Percentiles rank a stretch among this genome's conserved stretches.
These are phyloP conservation scores for Acrocephalus scirpaceus DNA, from an alignment of 2,797 vertebrate genomes.

Conservation along the genomic window DNA sequence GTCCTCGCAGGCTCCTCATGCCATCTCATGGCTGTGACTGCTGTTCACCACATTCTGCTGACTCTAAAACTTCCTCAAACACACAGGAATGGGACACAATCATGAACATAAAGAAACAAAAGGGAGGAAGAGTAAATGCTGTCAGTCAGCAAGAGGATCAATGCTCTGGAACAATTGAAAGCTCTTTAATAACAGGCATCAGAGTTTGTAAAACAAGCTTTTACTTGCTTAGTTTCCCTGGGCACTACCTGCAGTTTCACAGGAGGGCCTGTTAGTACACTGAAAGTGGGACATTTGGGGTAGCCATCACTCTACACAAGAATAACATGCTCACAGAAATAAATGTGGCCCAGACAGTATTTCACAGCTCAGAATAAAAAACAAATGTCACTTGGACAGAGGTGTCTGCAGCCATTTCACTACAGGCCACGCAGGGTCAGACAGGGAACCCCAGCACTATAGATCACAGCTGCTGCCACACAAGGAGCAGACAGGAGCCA, in stretches of 20 bases:
- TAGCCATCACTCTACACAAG: neutral
- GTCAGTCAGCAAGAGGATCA: neutral
- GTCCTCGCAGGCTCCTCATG: neutral
- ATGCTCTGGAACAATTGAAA: neutral
- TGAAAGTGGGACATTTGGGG: neutral
- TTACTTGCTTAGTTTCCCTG: neutral
- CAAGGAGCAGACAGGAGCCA: neutral
- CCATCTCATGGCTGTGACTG: rapidly evolving
- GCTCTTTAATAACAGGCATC: neutral
- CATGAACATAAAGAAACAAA: neutral
- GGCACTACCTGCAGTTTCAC: neutral
- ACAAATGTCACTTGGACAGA: neutral
- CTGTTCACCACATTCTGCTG: neutral
- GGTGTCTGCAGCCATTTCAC: neutral
- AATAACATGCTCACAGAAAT: neutral
- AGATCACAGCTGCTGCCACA: neutral
- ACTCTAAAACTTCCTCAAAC: neutral
- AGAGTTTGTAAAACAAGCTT: neutral
- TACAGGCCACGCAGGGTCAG: rapidly evolving
- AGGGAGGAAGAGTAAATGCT: neutral
- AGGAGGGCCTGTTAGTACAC: no score
- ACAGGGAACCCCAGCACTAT: neutral
- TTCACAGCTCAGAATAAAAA: neutral
- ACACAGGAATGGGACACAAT: neutral
- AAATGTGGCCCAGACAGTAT: neutral